Evolutionary conservation across 2,888 invertebrate genomes (phyloP), one percentile per base, ranked within the genome.

Genomic region (Agonum fuliginosum): DNA sequence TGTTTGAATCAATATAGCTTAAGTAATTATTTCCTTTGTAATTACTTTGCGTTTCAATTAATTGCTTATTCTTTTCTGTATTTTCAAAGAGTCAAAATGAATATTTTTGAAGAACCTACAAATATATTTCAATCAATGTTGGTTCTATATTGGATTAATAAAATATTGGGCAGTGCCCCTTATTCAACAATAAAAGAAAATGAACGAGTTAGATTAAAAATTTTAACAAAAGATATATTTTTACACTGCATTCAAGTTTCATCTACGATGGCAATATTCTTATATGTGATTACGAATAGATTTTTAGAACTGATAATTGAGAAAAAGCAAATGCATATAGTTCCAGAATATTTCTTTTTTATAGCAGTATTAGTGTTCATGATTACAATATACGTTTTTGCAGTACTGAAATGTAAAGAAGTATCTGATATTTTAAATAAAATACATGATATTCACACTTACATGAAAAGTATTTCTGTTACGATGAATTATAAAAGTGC

Each of bases 341-440:
- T 46, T 17, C 46, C 46, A 46, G 46, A 46, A 46, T 46, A 46
- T 46, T 43, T 43, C 6, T 43, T 12, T n/a, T 43, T 43, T n/a
- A 14, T 6, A 14, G 14, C 43, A 12, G 43, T 14, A 4, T 6
- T 2, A 3, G 6, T 43, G 1, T 43, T 14, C 6, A 14, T 6
- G n/a, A 5, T 43, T 1, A 43, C 43, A 2, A 43, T 43, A 2
- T 43, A 43, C 14, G 12, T 14, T 43, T 43, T 43, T 14, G 43
- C 14, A 43, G n/a, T 43, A n/a, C n/a, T 14, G 1, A 43, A 43
- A 43, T 43, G 12, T 14, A 17, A 17, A 5, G 43, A 43, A 43
- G 14, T 43, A 43, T 14, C 43, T 12, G 6, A 43, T 14, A 43
- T 43, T 2, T 43, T 43, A 43, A 17, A 43, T 43, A 43, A 43